Conservation (phyloP, 53 echinoderm and acorn worm genomes). For the Paracentrotus lividus region DNA sequence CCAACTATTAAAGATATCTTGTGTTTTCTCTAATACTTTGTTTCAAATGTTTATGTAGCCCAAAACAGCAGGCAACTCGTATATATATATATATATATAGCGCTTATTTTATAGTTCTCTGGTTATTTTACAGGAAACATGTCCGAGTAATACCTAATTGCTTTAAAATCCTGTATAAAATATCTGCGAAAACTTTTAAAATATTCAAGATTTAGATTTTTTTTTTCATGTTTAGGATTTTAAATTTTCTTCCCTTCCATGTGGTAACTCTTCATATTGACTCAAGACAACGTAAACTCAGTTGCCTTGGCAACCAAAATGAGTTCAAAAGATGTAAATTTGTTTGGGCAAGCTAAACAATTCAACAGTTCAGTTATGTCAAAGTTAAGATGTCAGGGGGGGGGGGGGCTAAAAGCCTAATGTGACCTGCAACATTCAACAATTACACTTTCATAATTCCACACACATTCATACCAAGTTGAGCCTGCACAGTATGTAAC, state of each 20-base stretch:
- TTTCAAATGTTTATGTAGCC: conserved; percentile 43
- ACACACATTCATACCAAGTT: neutral
- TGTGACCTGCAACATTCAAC: neutral
- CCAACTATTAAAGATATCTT: neutral
- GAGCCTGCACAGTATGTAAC: neutral
- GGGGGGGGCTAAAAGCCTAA: neutral
- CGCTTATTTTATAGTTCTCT: conserved; percentile 28
- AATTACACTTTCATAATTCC: neutral
- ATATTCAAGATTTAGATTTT: neutral
- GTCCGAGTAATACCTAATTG: neutral
- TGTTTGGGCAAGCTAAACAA: neutral
- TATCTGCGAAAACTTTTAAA: neutral
- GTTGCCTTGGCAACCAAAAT: neutral
- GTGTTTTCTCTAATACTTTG: neutral
- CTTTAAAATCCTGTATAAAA: neutral
- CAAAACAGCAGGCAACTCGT: conserved; percentile 44
- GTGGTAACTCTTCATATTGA: neutral
- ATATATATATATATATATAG: neutral
- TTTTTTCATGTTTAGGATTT: neutral
- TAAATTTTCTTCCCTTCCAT: neutral
- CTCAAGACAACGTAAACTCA: neutral
- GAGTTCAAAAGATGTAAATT: neutral
- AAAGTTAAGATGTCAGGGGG: too few relatives aligned
- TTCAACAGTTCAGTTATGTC: neutral
- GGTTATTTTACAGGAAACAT: neutral